Evolutionary conservation across 2,797 vertebrate genomes (phyloP), one percentile per base, ranked within the genome.

Genomic region (Gephyroberyx darwinii): DNA sequence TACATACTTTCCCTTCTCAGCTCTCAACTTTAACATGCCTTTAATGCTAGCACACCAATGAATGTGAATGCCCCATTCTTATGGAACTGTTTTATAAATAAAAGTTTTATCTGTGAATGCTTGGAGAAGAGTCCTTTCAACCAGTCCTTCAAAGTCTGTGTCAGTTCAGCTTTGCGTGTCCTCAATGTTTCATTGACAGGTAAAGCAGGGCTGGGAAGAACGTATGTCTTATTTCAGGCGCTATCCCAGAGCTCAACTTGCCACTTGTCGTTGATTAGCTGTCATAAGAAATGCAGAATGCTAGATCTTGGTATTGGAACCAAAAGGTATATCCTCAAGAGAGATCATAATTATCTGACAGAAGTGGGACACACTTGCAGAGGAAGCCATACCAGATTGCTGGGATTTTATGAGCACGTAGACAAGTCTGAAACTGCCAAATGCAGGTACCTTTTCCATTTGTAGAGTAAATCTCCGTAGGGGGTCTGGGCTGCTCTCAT

Each of bases 31-130:
- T 77, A 63, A 81, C 58, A 67, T 81, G 91, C 91, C 90, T 92
- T 89, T 84, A 83, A 90, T 81, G 92, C 90, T 93, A 93, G 91
- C 64, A 86, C 86, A 92, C 92, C 92, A 92, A 93, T 92, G 92
- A 93, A 91, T 93, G 92, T 93, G 92, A 93, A 93, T 65, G 78
- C 68, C 86, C 82, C 59, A 58, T 90, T 91, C 87, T 88, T 80
- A 89, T 89, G 80, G 86, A 89, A 87, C 74, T 82, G 80, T 92
- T 92, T 92, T 88, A 69, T 90, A 86, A 91, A 91, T 92, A 91
- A 93, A 92, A 74, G 43, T 84, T 86, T 83, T 85, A 87, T 87
- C 80, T 91, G 84, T 89, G 89, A 89, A 81, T 0, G 52, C 37
- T 58, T 81, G 47, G 63, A 57, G 66, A 70, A 45, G 30, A 33